Percentiles rank a stretch among this genome's conserved stretches.
Conservation (phyloP, 1,140 invertebrate species). For the Trichonephila clavipes region DNA sequence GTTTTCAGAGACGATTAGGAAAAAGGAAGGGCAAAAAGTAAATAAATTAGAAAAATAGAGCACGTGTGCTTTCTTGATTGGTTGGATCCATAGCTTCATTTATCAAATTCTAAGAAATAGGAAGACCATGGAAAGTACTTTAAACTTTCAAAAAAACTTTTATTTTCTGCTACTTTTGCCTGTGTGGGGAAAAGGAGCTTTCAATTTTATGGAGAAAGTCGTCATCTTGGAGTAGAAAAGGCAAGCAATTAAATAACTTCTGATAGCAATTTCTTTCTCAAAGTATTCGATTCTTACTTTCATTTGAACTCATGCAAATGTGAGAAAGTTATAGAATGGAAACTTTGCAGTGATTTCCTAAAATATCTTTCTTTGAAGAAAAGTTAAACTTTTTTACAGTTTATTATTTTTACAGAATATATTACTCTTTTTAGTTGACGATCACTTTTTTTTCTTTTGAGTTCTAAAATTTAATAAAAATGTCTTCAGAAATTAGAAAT, state of each 20-base stretch:
- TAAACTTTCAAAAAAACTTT: constrained; percentile 10
- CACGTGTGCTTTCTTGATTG: not conserved
- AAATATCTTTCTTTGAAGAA: no score
- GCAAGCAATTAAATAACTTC: constrained; percentile 22
- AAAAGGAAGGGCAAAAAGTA: not conserved
- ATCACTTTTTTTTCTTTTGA: no score
- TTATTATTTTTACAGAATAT: no score
- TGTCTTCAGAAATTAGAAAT: no score
- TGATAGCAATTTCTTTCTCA: not conserved
- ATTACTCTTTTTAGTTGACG: no score
- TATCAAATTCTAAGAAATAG: constrained; percentile 25
- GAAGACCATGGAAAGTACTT: not conserved
- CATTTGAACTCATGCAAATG: not conserved
- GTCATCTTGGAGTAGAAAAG: not conserved
- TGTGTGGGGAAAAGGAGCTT: not conserved
- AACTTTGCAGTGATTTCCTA: not conserved
- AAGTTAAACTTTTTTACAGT: no score
- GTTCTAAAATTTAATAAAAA: no score
- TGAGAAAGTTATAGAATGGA: not conserved
- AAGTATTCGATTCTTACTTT: not conserved
- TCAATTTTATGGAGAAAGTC: constrained; percentile 21
- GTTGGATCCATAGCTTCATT: constrained; percentile 16
- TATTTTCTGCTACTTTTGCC: constrained; percentile 7
- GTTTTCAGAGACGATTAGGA: not conserved
- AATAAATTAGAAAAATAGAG: not conserved